Percentiles rank a stretch among this genome's conserved stretches.
These are phyloP conservation scores for Drosophila ogumai DNA, from an alignment of 1,140 invertebrate species.

Conservation along the genomic window DNA sequence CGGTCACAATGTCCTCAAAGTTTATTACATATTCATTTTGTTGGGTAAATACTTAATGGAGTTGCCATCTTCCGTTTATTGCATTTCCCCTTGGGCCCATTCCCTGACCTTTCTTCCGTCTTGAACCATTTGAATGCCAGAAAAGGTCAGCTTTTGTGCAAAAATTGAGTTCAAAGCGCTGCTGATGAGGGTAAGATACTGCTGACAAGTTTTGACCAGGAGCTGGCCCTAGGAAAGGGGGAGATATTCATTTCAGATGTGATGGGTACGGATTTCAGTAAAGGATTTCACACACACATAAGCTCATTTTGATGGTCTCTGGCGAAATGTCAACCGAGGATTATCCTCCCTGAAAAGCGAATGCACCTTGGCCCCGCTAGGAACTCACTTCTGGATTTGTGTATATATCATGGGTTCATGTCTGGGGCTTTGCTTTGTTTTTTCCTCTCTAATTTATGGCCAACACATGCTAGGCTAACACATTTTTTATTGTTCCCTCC, in stretches of 20 bases:
- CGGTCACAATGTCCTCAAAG: slow-evolving; percentile 1
- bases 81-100: background rate
- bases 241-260: slow-evolving; percentile 25
- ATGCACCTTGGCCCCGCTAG: slow-evolving; percentile 11
- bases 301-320: slow-evolving; percentile 43
- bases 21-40: slow-evolving; percentile 29
- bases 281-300: slow-evolving; percentile 21
- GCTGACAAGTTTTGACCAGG: slow-evolving; percentile 42
- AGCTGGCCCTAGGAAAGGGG: background rate
- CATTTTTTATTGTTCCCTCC: slow-evolving; percentile 35
- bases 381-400: slow-evolving; percentile 4
- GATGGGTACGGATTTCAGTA: slow-evolving; percentile 7
- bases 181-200: slow-evolving; percentile 68
- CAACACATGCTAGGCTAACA: slow-evolving; percentile 40
- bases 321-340: slow-evolving; percentile 51
- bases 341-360: slow-evolving; percentile 29
- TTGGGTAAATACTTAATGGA: slow-evolving; percentile 20
- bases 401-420: slow-evolving; percentile 29
- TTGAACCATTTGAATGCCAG: slow-evolving; percentile 27
- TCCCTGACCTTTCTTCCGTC: slow-evolving; percentile 11
- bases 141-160: slow-evolving; percentile 59
- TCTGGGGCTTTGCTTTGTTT: slow-evolving; percentile 40
- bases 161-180: slow-evolving; percentile 46
- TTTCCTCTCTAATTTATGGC: slow-evolving; percentile 43
- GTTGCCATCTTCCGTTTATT: slow-evolving; percentile 18